Evolutionary conservation across 2,888 invertebrate genomes (phyloP), one percentile per base, ranked within the genome.

Genomic region (Acrobasis consociella): DNA sequence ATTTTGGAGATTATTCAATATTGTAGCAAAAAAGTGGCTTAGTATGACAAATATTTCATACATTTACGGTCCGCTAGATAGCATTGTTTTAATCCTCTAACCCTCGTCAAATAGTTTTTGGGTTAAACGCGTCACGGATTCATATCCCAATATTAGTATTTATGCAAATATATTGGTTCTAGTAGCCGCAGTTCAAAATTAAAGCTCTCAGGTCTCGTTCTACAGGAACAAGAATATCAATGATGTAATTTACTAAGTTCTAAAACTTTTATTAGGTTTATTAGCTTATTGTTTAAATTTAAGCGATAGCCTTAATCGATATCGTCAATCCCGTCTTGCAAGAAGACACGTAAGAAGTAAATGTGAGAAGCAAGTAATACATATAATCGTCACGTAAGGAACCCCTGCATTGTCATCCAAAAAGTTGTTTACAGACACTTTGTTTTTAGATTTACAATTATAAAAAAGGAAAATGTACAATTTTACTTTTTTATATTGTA

Each of bases 41-140:
- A 13, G 46, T n/a, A 46, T 46, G 46, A 46, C 13, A 13, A 13
- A 13, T 46, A 46, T 46, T 8, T 46, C 46, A 46, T 46, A 46
- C 0, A 10, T 37, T 52, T 0, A 52, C 52, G 38, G 37, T 9
- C 9, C 56, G 22, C 13, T 16, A 5, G 42, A 22, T 16, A 42
- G 56, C 42, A n/a, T 42, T 42, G 17, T 49, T 13, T 15, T 59
- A 49, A 49, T 59, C 49, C 46, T 37, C 22, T 52, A 38, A 60
- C 60, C 60, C 46, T 60, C 52, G 60, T 52, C 60, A 60, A 52
- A 49, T 52, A 42, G 56, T 60, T 63, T 63, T 56, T 63, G 22
- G 56, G 63, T 60, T 56, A 63, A 22, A 15, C 2, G 37, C 22
- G 42, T 55, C 55, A 56, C 17, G 50, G 50, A 55, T 63, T 49